Evolutionary conservation across 2,113 vertebrate genomes (phyloP).

Genomic region (Orycteropus afer): DNA sequence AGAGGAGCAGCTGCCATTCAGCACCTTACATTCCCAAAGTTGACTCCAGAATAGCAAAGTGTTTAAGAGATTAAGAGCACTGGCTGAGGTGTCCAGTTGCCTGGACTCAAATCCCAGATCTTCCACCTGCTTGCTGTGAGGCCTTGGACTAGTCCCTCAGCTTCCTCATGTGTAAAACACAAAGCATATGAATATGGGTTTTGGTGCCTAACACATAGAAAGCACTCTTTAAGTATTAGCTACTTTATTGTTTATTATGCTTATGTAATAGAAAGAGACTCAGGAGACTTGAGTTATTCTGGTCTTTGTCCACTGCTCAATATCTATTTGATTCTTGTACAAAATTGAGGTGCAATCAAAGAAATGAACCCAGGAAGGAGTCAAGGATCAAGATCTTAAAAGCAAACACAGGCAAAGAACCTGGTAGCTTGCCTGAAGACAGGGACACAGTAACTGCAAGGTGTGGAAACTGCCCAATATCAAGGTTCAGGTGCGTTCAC

Average conservation of each 20-base stretch:
- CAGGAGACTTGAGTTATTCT: neutral
- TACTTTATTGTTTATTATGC: neutral
- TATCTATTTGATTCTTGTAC: neutral
- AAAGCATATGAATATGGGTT: neutral
- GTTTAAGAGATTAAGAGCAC: slow-evolving; percentile 35
- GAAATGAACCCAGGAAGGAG: neutral
- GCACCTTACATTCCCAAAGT: slow-evolving; percentile 20
- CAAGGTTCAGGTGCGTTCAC: too few species aligned
- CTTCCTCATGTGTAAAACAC: neutral
- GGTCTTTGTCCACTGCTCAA: neutral
- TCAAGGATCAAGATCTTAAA: neutral
- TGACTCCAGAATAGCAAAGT: slow-evolving; percentile 58
- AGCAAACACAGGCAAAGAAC: neutral
- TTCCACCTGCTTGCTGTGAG: neutral
- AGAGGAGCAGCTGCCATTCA: slow-evolving; percentile 43
- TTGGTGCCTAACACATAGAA: neutral
- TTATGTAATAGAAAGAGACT: neutral
- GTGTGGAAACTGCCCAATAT: neutral
- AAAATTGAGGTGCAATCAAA: neutral
- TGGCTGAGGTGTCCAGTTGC: slow-evolving; percentile 23
- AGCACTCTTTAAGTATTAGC: neutral
- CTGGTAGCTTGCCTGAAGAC: neutral
- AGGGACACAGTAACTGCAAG: neutral
- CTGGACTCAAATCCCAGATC: neutral
- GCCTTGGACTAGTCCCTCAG: neutral